These are phyloP conservation scores for Thamnophis sirtalis DNA, from an alignment of 2,113 vertebrate genomes.

Conservation along the genomic window DNA sequence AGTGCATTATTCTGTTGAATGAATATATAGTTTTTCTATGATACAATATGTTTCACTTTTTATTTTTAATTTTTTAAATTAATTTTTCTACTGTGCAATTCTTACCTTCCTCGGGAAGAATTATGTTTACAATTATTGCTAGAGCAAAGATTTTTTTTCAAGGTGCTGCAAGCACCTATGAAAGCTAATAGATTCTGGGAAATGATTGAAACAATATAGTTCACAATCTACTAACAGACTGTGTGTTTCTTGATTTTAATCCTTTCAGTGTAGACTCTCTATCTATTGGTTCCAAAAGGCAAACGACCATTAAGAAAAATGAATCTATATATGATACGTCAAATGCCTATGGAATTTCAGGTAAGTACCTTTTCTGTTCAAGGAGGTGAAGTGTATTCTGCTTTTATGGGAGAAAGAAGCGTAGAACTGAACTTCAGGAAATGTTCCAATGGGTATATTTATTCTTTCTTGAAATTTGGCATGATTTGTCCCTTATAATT, in stretches of 20 bases:
- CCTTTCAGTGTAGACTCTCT: not conserved
- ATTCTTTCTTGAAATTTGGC: not conserved
- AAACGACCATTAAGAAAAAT: slow-evolving; percentile 45
- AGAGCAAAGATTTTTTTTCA: not conserved
- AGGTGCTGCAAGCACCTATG: not conserved
- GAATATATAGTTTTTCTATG: not conserved
- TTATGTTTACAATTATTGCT: not conserved
- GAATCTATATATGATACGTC: slow-evolving; percentile 68
- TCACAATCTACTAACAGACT: not conserved
- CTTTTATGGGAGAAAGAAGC: not conserved
- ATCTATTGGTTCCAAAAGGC: not conserved
- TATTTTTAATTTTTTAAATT: not conserved
- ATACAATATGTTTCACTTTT: not conserved
- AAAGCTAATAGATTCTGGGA: not conserved
- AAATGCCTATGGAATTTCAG: slow-evolving; percentile 76
- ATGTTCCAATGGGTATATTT: not conserved
- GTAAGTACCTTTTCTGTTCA: slow-evolving; percentile 50
- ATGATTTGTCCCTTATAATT: not conserved
- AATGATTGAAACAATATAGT: not conserved
- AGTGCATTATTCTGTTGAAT: not conserved
- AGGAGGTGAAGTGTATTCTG: not conserved
- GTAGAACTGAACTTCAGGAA: not conserved
- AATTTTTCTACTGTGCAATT: not conserved
- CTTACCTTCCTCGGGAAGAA: not conserved
- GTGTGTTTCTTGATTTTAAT: not conserved